A percentile compares a stretch with the other conserved stretches of the same genome.
These are phyloP conservation scores for Threskiornis aethiopicus DNA, from an alignment of 2,797 vertebrate genomes.

Conservation along the genomic window DNA sequence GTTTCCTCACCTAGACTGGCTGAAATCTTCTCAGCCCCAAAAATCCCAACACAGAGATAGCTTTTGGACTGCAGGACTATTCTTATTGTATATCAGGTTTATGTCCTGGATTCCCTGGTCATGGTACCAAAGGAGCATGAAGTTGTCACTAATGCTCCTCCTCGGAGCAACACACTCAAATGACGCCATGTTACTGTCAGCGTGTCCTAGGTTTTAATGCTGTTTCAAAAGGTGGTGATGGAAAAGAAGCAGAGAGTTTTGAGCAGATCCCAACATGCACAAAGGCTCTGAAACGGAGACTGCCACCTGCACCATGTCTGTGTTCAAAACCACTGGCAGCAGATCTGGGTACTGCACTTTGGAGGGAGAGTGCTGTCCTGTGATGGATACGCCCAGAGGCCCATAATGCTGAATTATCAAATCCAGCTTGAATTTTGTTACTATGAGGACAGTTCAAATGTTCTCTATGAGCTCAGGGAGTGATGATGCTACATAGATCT, in stretches of 20 bases:
- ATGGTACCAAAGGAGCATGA: not conserved
- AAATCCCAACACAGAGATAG: not conserved
- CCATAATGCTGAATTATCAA: not conserved
- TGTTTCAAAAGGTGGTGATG: not conserved
- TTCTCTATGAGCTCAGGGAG: not conserved
- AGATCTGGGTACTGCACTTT: not conserved
- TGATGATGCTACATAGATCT: not conserved
- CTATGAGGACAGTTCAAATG: not conserved
- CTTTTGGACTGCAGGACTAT: not conserved
- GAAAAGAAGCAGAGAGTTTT: not conserved
- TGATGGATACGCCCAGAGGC: not conserved
- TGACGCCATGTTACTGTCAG: not conserved
- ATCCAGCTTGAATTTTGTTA: not conserved
- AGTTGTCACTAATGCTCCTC: not conserved
- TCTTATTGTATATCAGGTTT: not conserved
- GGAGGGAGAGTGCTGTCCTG: accelerated
- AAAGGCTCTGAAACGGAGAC: not conserved
- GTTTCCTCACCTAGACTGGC: not conserved
- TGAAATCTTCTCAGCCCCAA: not conserved
- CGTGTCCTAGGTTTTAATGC: not conserved
- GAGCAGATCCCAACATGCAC: not conserved
- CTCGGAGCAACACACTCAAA: not conserved
- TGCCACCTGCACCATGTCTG: not conserved
- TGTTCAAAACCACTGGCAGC: not conserved
- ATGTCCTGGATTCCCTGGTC: not conserved